A percentile compares a stretch with the other conserved stretches of the same genome.
Conservation (phyloP, 1,140 invertebrate genomes). For the Tetragonula clypearis region DNA sequence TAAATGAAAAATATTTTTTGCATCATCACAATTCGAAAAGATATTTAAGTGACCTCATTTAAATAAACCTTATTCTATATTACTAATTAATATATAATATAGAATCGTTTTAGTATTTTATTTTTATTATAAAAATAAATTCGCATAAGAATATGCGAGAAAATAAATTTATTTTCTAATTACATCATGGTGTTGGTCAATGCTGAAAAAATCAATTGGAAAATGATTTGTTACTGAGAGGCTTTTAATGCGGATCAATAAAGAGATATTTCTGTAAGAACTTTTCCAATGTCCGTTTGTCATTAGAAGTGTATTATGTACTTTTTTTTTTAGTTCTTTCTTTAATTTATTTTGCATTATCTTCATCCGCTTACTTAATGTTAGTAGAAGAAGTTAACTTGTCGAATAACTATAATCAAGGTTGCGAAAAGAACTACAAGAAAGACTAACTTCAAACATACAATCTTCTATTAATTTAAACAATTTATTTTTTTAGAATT, state of each 20-base stretch:
- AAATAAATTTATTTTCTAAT: no score
- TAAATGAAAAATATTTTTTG: no score
- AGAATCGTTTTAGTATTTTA: no score
- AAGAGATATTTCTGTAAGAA: conserved; percentile 19
- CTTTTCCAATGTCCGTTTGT: conserved; percentile 14
- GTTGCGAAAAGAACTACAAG: background rate
- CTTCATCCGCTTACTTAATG: conserved; percentile 43
- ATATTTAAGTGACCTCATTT: no score
- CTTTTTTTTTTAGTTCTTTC: background rate
- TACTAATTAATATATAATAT: no score
- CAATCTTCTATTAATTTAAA: background rate
- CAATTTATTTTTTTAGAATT: conserved; percentile 15
- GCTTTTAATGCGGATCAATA: conserved; percentile 21
- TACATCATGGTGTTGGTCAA: background rate
- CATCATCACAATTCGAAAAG: no score
- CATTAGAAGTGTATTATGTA: conserved; percentile 48
- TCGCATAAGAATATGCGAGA: no score
- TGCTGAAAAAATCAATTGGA: conserved; percentile 6
- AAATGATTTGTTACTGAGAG: background rate
- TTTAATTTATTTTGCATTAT: conserved; percentile 4
- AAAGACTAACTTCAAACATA: conserved; percentile 5
- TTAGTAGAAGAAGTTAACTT: conserved; percentile 44
- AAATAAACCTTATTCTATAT: no score
- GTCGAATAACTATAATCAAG: conserved; percentile 37
- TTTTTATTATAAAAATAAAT: no score